Conservation (phyloP, 1,140 invertebrate species). For the Magallana ariakensis region DNA sequence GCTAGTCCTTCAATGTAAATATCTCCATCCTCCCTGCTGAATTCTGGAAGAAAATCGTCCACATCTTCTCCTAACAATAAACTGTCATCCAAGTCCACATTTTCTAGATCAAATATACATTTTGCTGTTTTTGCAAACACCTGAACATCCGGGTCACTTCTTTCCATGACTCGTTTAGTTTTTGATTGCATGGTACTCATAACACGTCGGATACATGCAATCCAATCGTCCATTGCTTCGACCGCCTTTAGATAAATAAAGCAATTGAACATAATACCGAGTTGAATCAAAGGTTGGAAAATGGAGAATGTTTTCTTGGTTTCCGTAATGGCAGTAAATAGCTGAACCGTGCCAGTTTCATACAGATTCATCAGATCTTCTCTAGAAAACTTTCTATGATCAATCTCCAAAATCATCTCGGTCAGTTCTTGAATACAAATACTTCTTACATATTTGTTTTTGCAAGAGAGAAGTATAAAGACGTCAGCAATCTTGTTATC, state of each 20-base stretch:
- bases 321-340: not conserved
- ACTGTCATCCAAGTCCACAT: not conserved
- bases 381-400: not conserved
- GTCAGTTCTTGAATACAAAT: slow-evolving; percentile 16
- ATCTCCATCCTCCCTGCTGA: not conserved
- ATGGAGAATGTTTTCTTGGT: slow-evolving; percentile 30
- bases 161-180: not conserved
- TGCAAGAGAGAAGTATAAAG: not conserved
- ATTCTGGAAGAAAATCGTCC: not conserved
- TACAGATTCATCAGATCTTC: not conserved
- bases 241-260: not conserved
- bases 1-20: not conserved
- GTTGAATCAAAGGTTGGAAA: not conserved
- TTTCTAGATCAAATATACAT: slow-evolving; percentile 10
- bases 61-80: not conserved
- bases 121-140: not conserved
- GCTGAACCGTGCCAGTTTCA: not conserved
- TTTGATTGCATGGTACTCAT: not conserved
- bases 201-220: not conserved
- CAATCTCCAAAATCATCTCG: not conserved
- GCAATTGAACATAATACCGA: not conserved
- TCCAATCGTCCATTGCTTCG: not conserved
- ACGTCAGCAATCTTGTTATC: not conserved
- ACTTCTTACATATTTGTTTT: not conserved
- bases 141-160: not conserved